These are phyloP conservation scores for Drosophila tanythrix DNA, from an alignment of 2,888 invertebrate species.

Conservation along the genomic window DNA sequence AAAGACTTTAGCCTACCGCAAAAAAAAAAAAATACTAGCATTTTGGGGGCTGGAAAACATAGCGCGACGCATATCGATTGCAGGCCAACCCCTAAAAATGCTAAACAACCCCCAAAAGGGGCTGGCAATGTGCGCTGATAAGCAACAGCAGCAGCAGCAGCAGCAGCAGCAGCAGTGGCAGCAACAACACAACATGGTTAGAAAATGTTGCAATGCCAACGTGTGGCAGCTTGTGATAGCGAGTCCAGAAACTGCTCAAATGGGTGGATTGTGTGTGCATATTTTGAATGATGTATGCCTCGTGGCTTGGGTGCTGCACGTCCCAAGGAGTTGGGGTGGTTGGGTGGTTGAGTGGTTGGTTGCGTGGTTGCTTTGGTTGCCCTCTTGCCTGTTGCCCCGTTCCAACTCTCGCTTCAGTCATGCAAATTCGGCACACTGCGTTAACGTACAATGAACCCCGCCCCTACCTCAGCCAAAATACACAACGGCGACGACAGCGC, in stretches of 20 bases:
- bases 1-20: conserved; percentile 53
- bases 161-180: conserved; percentile 11
- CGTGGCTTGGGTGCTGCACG: conserved; percentile 10
- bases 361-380: conserved; percentile 13
- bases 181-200: conserved; percentile 53
- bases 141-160: conserved; percentile 45
- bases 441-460: conserved; percentile 62
- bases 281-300: conserved; percentile 74
- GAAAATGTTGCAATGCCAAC: conserved; percentile 77
- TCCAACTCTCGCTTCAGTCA: conserved; percentile 33
- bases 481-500: conserved; percentile 43
- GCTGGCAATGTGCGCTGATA: conserved; percentile 60
- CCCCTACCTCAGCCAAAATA: neutral
- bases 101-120: conserved; percentile 69
- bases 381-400: conserved; percentile 20
- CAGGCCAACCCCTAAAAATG: conserved; percentile 64
- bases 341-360: conserved; percentile 34
- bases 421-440: conserved; percentile 76
- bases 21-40: conserved; percentile 11
- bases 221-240: conserved; percentile 80
- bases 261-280: conserved; percentile 67
- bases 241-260: conserved; percentile 39
- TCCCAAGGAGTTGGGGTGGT: conserved; percentile 22
- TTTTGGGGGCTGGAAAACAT: conserved; percentile 13
- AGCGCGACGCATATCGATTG: conserved; percentile 67